Evolutionary conservation across 2,113 vertebrate species (phyloP).

Genomic region (Phalacrocorax pelagicus): DNA sequence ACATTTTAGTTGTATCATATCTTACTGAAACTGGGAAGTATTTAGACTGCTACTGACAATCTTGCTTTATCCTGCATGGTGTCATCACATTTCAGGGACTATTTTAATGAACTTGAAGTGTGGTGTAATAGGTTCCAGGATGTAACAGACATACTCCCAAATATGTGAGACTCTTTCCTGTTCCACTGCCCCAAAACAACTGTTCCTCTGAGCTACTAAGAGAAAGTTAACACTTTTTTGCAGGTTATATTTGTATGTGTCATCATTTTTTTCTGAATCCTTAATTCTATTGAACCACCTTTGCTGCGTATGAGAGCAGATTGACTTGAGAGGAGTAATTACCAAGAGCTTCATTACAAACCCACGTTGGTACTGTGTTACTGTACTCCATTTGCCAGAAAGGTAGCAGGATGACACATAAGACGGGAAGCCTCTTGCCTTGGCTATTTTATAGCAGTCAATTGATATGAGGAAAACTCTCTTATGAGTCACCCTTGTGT

Average conservation of each 20-base stretch:
- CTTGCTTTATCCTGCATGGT: constrained; percentile 10
- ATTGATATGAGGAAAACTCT: neutral
- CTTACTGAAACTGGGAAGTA: constrained; percentile 35
- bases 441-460: neutral
- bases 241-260: neutral
- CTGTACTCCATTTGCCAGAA: constrained; percentile 34
- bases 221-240: neutral
- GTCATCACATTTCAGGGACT: neutral
- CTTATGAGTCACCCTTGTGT: neutral
- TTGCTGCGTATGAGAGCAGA: constrained; percentile 26
- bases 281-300: constrained; percentile 32
- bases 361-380: neutral
- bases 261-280: neutral
- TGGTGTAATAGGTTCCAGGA: neutral
- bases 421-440: neutral
- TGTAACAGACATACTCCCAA: neutral
- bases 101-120: neutral
- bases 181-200: neutral
- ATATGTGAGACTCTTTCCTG: neutral
- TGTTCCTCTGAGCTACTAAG: neutral
- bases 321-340: constrained; percentile 42
- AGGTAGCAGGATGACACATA: constrained; percentile 1
- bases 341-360: constrained; percentile 18
- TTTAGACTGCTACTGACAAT: constrained; percentile 43
- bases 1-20: constrained; percentile 13